Base-by-base conservation (phyloP, 2,113 vertebrate genomes). In the Halichoeres trimaculatus region DNA sequence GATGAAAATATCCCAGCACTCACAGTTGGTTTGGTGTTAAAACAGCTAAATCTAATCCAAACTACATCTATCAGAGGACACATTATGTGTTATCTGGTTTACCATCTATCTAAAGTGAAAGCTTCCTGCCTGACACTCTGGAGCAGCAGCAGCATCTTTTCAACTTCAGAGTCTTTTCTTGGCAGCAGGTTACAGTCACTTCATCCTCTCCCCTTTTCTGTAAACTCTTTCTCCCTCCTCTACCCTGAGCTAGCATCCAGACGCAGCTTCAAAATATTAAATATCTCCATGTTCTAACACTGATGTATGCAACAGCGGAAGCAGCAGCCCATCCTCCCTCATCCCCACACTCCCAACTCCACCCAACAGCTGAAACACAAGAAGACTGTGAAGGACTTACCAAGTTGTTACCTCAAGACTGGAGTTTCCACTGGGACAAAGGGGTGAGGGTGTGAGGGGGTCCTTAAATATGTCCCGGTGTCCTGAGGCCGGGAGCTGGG, bases 371-470 rank as follows among this genome's bases (percentile, higher is more conserved):
- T 26, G 8, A 75, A 63, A 61, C 22, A 35, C 23, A 70, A 66
- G 22, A 54, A 78, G 67, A 63, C 11, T 43, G 57, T 12, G 77
- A 36, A 36, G 53, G 68, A 95, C 94, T 95, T 90, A 95, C 94
- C 94, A 75, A 93, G 92, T 80, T 91, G 90, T 83, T 59, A 89
- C 68, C 63, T 65, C 90, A 91, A 93, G 92, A 88, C 91, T 92
- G 93, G 90, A 91, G 89, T 87, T 93, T 95, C 89, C 86, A 85
- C 93, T 88, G 93, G 94, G 94, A 94, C 91, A 84, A 88, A 89
- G 88, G 34, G 51, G 67, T 48, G 41, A 89, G 68, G 63, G 80
- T 80, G 58, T 52, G 35, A 85, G 83, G 80, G 78, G 78, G 55
- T 91, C 83, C 92, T 94, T 94, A 95, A 93, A 94, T 94, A 94